Base-by-base conservation (phyloP, 2,888 invertebrate species). In the Platynereis dumerilii region DNA sequence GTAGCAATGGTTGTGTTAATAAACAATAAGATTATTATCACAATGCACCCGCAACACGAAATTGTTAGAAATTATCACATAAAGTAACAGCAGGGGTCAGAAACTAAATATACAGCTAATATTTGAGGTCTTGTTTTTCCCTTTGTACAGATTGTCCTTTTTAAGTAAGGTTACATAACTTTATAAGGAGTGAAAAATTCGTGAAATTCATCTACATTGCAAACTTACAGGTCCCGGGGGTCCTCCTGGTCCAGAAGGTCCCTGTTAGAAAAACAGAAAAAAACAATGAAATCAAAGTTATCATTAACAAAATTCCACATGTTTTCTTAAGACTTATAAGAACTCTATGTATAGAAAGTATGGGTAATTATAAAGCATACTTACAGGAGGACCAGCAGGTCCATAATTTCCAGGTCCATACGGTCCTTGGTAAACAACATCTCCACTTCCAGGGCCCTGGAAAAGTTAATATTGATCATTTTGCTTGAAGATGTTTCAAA, bases 221-320 rank as follows among this genome's bases (percentile, higher is more conserved):
- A 17, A n/a, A 55, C 55, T 26, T 26, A 55, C 55, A 7, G 70
- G 60, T 52, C 77, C 78, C 28, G 72, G 64, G 2, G 67, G 66
- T 22, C 77, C 78, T 72, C 89, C 87, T 77, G 72, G 66, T 27
- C 77, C 78, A 45, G 55, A 27, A 55, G 55, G 55, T 27, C 55
- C 55, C 55, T 55, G 26, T 7, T 34, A 7, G 34, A 34, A 7
- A 34, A 48, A 48, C 5, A 48, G 17, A 22, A 5, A 48, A 20
- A n/a, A n/a, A 20, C 22, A 48, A 5, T 48, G 48, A 34, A 34
- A 34, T 48, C n/a, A 48, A 12, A 48, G 7, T 48, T 20, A 5
- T 5, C 7, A n/a, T 48, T 12, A n/a, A 48, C n/a, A 22, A 48
- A n/a, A 48, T 7, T 34, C 5, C 34, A 34, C 34, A 34, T 34